Percentiles rank a stretch among this genome's conserved stretches.
These are phyloP conservation scores for Grantiella picta DNA, from an alignment of 2,113 vertebrate genomes.

Conservation along the genomic window DNA sequence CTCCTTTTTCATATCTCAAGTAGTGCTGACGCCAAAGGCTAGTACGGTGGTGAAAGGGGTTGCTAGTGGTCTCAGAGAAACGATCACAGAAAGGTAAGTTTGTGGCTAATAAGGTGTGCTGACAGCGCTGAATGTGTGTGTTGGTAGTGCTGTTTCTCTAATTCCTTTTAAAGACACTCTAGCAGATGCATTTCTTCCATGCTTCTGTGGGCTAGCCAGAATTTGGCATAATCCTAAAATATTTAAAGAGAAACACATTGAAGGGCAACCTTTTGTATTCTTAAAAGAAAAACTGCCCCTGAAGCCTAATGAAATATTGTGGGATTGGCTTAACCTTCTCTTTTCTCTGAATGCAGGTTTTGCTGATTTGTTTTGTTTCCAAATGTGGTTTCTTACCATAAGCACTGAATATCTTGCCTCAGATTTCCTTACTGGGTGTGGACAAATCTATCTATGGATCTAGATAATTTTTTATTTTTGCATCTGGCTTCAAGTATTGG, in stretches of 20 bases:
- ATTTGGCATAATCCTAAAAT: background rate
- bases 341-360: background rate
- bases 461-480: background rate
- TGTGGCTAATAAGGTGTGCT: background rate
- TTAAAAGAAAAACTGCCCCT: background rate
- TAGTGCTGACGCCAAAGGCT: constrained; percentile 96
- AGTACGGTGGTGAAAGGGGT: constrained; percentile 97
- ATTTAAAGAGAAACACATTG: background rate
- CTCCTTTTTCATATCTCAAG: constrained; percentile 96
- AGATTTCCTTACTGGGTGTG: background rate
- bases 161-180: background rate
- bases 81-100: constrained; percentile 92
- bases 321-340: background rate
- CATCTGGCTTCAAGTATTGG: background rate
- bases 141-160: background rate
- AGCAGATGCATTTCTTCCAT: background rate
- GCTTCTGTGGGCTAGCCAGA: background rate
- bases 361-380: background rate
- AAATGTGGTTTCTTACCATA: background rate
- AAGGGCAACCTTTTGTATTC: background rate
- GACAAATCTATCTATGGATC: background rate
- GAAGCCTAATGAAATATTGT: background rate
- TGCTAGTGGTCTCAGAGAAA: constrained; percentile 95
- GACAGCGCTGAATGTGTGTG: background rate
- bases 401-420: background rate